Base-by-base conservation (phyloP, 2,113 vertebrate genomes). In the Myocastor coypus region DNA sequence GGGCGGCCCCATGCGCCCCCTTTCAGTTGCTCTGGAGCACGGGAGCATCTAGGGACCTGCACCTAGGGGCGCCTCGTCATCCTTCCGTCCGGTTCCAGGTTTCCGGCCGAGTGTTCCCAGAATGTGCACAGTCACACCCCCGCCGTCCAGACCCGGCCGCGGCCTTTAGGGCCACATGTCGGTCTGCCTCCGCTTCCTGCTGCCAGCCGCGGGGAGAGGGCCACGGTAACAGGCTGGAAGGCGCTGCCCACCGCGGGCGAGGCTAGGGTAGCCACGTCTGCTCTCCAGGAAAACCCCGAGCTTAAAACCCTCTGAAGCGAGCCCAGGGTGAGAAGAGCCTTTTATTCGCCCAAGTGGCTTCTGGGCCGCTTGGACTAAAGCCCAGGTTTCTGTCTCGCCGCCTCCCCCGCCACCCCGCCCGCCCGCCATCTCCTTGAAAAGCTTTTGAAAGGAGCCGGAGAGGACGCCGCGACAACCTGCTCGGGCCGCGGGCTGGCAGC, bases 321-420 rank as follows among this genome's bases (percentile, higher is more conserved):
- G 77, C 69, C 64, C 68, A 3, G 63, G 61, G 42, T 52, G 77
- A 96, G 94, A 98, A 97, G 96, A 94, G 92, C 92, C 84, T 94
- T 89, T 96, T 52, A 92, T 95, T 81, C 69, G 8, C 42, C 61
- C 61, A 42, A 46, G 87, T 26, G 37, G 71, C 71, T 81, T 16
- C 40, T 13, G 24, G 24, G 24, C 73, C 52, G 32, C 86, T 94
- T 96, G 97, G 96, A 92, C 90, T 0, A 40, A 42, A 77, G 95
- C 96, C 96, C 94, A 46, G 86, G 57, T 64, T 91, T 1, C 10
- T 3, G 89, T 93, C 88, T 89, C 32, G 64, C 64, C 4, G n/a
- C 24, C 9, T 3, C 55, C 55, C 14, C 57, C 57, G 55, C 55
- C 46, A 17, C 55, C 55, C 78, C 32, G 42, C 83, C 55, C 57